Conservation (phyloP, 2,888 invertebrate genomes). For the Dioctria rufipes region DNA sequence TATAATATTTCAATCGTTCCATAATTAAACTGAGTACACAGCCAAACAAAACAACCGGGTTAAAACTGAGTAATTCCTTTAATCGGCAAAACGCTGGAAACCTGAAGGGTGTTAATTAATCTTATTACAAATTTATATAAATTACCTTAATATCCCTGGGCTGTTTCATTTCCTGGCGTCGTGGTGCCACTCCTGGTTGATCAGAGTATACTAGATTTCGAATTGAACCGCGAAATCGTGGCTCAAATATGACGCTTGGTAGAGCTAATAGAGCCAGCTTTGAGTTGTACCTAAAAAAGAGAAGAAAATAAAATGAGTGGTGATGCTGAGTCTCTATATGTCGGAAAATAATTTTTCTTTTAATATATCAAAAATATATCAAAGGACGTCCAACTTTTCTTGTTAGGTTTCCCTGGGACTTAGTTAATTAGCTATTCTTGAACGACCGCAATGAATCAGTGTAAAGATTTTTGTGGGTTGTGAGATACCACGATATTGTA, state of each 20-base stretch:
- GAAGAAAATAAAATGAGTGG: constrained; percentile 31
- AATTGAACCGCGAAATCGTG: constrained; percentile 90
- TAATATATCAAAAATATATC: constrained; percentile 43
- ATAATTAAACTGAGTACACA: too few relatives aligned
- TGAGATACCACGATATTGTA: not conserved
- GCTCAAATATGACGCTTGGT: constrained; percentile 94
- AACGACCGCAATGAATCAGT: constrained; percentile 7
- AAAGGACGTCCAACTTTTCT: constrained; percentile 32
- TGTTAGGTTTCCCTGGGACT: not conserved
- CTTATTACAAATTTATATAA: not conserved
- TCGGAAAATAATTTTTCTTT: constrained; percentile 17
- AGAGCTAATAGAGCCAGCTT: constrained; percentile 88
- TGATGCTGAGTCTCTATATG: not conserved
- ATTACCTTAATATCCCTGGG: constrained; percentile 85
- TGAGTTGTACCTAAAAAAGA: constrained; percentile 79
- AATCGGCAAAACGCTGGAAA: too few relatives aligned
- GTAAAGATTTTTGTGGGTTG: constrained; percentile 20
- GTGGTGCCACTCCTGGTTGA: constrained; percentile 81
- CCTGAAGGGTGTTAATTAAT: too few relatives aligned
- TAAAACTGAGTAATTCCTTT: too few relatives aligned
- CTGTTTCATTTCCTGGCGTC: constrained; percentile 88
- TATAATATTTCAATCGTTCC: too few relatives aligned
- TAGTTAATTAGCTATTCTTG: constrained; percentile 21
- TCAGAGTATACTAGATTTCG: constrained; percentile 93
- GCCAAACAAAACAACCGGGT: too few relatives aligned